Conservation (phyloP, 2,888 invertebrate species). For the Halictus ligatus region DNA sequence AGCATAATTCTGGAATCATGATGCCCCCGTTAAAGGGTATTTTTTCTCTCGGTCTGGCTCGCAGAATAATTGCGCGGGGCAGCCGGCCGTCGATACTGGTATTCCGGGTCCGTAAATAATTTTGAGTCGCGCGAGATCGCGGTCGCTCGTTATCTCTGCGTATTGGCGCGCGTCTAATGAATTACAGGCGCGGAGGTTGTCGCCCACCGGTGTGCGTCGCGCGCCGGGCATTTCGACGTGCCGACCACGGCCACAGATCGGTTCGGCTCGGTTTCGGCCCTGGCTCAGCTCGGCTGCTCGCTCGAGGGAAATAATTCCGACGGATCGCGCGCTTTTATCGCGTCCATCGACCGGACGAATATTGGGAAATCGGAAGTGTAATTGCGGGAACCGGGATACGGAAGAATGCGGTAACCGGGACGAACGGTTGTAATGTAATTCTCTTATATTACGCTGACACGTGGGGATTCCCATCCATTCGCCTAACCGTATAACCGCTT, state of each 20-base stretch:
- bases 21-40: not conserved
- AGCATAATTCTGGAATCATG: not conserved
- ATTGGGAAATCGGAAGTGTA: conserved; percentile 31
- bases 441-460: conserved; percentile 4
- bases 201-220: conserved; percentile 5
- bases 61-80: not conserved
- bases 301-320: conserved; percentile 42
- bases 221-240: conserved; percentile 6
- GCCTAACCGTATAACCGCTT: not conserved
- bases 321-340: conserved; percentile 17
- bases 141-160: conserved; percentile 59
- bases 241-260: not conserved
- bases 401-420: not conserved
- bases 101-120: conserved; percentile 13
- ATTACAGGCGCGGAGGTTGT: conserved; percentile 33
- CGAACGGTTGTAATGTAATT: conserved; percentile 5
- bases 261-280: not conserved
- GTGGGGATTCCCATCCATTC: not conserved
- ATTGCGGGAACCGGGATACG: conserved; percentile 1
- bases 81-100: not conserved
- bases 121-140: conserved; percentile 12
- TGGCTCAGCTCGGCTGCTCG: not conserved
- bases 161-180: conserved; percentile 61
- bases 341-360: conserved; percentile 28
- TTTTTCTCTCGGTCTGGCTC: not conserved